Evolutionary conservation across 2,113 vertebrate species (phyloP).

Genomic region (Alaudala cheleensis): DNA sequence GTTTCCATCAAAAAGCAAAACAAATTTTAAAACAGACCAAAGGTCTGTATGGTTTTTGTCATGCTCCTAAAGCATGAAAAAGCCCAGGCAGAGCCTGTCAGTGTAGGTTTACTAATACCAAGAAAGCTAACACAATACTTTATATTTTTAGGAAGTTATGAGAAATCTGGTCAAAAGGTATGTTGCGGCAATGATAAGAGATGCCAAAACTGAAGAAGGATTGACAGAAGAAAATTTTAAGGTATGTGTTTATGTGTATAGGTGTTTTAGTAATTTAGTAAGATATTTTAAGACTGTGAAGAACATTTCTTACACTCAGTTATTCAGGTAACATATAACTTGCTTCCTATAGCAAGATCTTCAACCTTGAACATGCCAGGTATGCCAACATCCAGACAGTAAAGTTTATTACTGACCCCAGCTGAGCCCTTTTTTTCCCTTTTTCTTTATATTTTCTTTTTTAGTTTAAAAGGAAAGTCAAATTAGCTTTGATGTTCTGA

Average conservation of each 20-base stretch:
- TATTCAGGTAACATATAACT: not conserved
- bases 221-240: slow-evolving; percentile 98
- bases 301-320: not conserved
- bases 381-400: not conserved
- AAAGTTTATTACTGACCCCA: not conserved
- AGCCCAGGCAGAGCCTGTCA: not conserved
- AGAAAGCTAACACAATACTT: not conserved
- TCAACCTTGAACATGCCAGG: not conserved
- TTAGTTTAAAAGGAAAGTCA: not conserved
- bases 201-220: slow-evolving; percentile 93
- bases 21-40: not conserved
- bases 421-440: not conserved
- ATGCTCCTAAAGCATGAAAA: not conserved
- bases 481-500: not conserved
- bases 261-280: not conserved
- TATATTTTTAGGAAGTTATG: slow-evolving; percentile 86
- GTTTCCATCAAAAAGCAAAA: not conserved
- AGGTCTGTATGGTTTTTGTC: not conserved
- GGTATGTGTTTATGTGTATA: slow-evolving; percentile 67
- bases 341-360: not conserved
- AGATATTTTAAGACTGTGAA: not conserved
- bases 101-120: not conserved
- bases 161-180: slow-evolving; percentile 94
- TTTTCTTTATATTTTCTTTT: not conserved
- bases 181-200: slow-evolving; percentile 96